These are phyloP conservation scores for Philotrypesis tridentata DNA, from an alignment of 1,140 invertebrate genomes.

Conservation along the genomic window DNA sequence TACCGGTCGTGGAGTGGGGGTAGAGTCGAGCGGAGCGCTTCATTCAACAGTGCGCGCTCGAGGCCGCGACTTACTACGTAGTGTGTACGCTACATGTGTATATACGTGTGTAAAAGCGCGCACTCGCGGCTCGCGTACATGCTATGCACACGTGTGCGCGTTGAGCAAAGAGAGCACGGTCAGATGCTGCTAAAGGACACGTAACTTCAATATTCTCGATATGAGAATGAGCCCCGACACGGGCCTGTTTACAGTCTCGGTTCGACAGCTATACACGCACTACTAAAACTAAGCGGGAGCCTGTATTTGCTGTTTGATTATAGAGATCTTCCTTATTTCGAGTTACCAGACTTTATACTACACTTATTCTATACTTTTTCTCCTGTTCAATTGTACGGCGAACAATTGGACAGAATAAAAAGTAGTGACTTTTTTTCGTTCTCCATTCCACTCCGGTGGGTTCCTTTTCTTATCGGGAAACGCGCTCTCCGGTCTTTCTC, in stretches of 20 bases:
- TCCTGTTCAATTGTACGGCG: too few relatives aligned
- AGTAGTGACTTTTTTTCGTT: not conserved
- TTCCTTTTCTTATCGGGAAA: not conserved
- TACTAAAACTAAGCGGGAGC: too few relatives aligned
- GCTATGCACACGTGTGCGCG: constrained; percentile 7
- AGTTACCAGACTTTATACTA: too few relatives aligned
- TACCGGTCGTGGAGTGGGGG: not conserved
- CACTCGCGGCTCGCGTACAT: not conserved
- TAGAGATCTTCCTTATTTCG: too few relatives aligned
- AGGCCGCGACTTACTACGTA: constrained; percentile 21
- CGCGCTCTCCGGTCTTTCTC: not conserved
- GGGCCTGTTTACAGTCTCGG: too few relatives aligned
- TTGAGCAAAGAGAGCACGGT: too few relatives aligned
- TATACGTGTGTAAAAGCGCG: constrained; percentile 6
- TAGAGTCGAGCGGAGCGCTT: constrained; percentile 28
- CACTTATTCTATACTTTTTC: too few relatives aligned
- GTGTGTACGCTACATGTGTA: constrained; percentile 25
- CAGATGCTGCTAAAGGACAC: not conserved
- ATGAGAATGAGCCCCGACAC: not conserved
- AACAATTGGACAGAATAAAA: too few relatives aligned
- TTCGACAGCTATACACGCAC: too few relatives aligned
- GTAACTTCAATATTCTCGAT: not conserved
- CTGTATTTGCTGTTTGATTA: too few relatives aligned
- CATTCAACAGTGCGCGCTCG: constrained; percentile 21
- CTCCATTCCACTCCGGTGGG: not conserved